Conservation (phyloP, 2,113 vertebrate species). For the Phyllostomus hastatus region DNA sequence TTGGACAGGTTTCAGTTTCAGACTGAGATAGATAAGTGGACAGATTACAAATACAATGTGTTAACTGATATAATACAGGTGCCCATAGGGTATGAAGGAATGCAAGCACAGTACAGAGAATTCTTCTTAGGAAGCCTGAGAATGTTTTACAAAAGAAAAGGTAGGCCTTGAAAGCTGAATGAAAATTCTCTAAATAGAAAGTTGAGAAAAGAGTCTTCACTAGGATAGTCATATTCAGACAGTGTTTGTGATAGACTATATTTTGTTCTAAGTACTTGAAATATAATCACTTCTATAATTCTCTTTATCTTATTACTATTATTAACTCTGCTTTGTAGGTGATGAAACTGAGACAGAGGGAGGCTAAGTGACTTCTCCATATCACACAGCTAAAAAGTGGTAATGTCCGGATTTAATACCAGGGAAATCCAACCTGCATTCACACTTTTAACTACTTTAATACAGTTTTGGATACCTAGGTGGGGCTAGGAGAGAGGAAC, state of each 20-base stretch:
- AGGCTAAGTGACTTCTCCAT: neutral
- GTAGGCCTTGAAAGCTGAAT: neutral
- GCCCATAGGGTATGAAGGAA: neutral
- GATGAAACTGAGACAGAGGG: neutral
- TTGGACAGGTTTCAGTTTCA: neutral
- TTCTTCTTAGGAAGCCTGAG: neutral
- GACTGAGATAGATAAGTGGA: neutral
- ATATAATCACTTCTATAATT: neutral
- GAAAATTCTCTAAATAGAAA: neutral
- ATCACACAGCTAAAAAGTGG: neutral
- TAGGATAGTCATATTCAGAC: neutral
- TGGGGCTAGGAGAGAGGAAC: fast-evolving
- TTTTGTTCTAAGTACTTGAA: neutral
- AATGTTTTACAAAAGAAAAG: neutral
- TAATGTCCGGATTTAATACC: neutral
- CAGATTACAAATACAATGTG: neutral
- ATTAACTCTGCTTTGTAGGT: neutral
- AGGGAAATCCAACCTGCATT: neutral
- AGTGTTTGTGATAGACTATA: neutral
- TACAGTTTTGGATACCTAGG: neutral
- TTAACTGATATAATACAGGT: neutral
- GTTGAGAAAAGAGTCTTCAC: neutral
- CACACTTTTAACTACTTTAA: neutral
- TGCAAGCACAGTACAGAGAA: neutral
- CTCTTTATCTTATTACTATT: neutral